Base-by-base conservation (phyloP, 2,113 vertebrate species). In the Phrynocephalus versicolor region DNA sequence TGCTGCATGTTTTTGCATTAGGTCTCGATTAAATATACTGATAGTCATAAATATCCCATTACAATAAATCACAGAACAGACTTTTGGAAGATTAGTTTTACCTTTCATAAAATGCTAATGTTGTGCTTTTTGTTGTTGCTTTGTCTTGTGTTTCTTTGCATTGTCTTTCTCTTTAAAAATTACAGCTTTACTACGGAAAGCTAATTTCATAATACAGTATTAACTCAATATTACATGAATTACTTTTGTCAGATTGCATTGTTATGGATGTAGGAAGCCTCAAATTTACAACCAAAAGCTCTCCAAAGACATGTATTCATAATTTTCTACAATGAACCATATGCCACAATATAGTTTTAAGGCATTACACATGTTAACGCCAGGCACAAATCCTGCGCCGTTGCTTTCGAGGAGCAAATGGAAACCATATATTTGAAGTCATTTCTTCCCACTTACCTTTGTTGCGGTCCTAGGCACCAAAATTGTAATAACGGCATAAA, bases 211-310 rank as follows among this genome's bases (percentile, higher is more conserved):
- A 96, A 96, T 96, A 92, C 93, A 90, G 95, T 92, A 96, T 96
- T 94, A 96, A 95, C 88, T 94, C 95, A 95, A 96, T 96, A 96
- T 97, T 96, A 92, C 91, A 94, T 96, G 96, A 96, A 96, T 96
- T 94, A 95, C 70, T 12, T 90, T 83, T 92, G 94, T 96, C 95
- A 96, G 93, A 94, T 95, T 92, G 92, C 90, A 94, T 93, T 94
- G 95, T 95, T 93, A 90, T 51, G 82, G 94, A 94, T 82, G 89
- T 92, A 88, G 92, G 91, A 87, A 95, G 88, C 88, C 58, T 93
- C 92, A 93, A 94, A 96, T 96, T 95, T 97, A 96, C 95, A 92
- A 86, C 95, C 88, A 87, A 81, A 81, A 74, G 91, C 94, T 90
- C 92, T 94, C 90, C 94, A 92, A 95, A 94, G 91, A 89, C 94